Percentiles rank a stretch among this genome's conserved stretches.
Evolutionary conservation across 92 coral and sea anemone species (phyloP).

Genomic region (Zoanthus gigantus): DNA sequence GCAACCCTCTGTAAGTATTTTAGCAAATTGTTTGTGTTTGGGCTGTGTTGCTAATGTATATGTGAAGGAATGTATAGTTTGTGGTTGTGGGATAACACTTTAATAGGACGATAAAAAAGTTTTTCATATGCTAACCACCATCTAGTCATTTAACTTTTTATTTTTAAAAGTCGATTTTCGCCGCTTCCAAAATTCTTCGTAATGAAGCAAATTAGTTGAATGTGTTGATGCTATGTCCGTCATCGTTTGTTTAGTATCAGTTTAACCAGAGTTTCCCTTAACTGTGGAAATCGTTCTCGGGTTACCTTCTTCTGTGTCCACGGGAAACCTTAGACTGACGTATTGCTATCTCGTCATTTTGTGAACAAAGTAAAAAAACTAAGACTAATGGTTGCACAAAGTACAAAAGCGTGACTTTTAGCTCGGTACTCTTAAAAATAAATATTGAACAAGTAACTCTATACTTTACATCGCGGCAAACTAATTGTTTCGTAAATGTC

Average conservation of each 20-base stretch:
- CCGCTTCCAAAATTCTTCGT: neutral
- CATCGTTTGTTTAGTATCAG: constrained; percentile 19
- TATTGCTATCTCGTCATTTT: neutral
- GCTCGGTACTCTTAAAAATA: neutral
- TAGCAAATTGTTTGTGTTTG: neutral
- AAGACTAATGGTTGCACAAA: neutral
- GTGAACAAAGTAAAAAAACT: neutral
- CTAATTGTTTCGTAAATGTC: constrained; percentile 45
- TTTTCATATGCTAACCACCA: neutral
- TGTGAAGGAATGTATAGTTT: constrained; percentile 22
- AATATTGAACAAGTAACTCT: constrained; percentile 44
- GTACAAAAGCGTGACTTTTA: constrained; percentile 40
- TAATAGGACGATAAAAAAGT: neutral
- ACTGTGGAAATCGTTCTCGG: constrained; percentile 17
- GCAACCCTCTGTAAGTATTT: constrained; percentile 39
- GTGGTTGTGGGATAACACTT: neutral
- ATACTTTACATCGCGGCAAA: constrained; percentile 36
- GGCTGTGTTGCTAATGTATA: neutral
- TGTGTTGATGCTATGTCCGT: constrained; percentile 21
- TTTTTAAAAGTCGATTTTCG: neutral
- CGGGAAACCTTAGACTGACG: neutral
- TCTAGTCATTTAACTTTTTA: neutral
- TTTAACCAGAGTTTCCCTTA: constrained; percentile 5
- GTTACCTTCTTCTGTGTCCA: neutral
- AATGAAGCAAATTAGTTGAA: neutral